These are phyloP conservation scores for Eilema depressum DNA, from an alignment of 2,888 invertebrate genomes.

Conservation along the genomic window DNA sequence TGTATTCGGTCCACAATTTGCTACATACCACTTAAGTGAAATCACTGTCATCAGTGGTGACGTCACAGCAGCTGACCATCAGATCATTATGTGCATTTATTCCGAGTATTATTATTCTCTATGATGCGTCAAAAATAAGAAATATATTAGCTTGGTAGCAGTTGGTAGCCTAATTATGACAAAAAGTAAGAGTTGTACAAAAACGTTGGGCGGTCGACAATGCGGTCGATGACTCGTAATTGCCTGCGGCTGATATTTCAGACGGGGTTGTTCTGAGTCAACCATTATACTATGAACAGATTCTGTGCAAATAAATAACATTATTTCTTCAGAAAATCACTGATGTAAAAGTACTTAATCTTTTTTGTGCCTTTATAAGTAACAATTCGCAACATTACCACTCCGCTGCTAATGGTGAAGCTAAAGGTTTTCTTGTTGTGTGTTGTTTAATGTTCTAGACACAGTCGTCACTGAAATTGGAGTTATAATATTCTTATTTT, in stretches of 20 bases:
- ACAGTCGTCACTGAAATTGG: background rate
- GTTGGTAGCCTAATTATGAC: background rate
- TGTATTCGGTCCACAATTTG: background rate
- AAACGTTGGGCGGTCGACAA: background rate
- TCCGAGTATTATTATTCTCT: background rate
- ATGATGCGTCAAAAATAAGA: background rate
- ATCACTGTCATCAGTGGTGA: background rate
- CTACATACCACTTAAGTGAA: background rate
- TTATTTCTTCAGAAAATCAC: background rate
- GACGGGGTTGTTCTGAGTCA: background rate
- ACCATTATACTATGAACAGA: background rate
- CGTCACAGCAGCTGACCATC: background rate
- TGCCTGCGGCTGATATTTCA: background rate
- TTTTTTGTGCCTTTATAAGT: too few relatives aligned
- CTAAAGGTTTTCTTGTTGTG: too few relatives aligned
- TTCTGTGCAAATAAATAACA: background rate
- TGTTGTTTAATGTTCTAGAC: background rate
- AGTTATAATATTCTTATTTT: background rate
- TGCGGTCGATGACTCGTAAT: background rate
- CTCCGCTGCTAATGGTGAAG: too few relatives aligned
- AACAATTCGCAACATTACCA: too few relatives aligned
- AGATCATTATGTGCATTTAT: background rate
- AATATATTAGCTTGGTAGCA: background rate
- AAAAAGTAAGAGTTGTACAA: conserved; percentile 1
- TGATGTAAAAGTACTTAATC: background rate